A percentile compares a stretch with the other conserved stretches of the same genome.
Conservation (phyloP, 2,113 vertebrate species). For the Bombycilla garrulus region DNA sequence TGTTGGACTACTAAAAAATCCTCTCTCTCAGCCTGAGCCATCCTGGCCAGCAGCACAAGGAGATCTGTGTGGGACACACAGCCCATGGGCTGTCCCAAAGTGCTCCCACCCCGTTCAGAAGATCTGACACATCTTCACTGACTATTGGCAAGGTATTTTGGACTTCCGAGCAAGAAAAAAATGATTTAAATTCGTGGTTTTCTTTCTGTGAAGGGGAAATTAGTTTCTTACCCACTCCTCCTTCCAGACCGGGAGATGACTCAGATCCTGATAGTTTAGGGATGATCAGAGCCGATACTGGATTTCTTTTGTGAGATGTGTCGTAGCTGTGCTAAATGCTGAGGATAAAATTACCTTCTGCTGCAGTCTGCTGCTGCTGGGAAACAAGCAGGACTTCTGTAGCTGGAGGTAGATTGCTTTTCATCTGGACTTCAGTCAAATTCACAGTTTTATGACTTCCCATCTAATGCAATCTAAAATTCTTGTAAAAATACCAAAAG, state of each 20-base stretch:
- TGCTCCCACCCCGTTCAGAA: not conserved
- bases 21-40: not conserved
- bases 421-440: not conserved
- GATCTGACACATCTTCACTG: rapidly evolving
- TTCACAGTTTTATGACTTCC: not conserved
- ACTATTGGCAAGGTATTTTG: not conserved
- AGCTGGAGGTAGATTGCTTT: not conserved
- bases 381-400: not conserved
- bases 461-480: not conserved
- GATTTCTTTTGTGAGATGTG: not conserved
- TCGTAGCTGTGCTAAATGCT: not conserved
- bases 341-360: slow-evolving; percentile 22
- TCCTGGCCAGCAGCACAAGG: rapidly evolving
- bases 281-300: not conserved
- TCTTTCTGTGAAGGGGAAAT: not conserved
- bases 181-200: not conserved
- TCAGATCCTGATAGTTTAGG: not conserved
- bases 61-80: not conserved
- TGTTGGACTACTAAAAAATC: not conserved
- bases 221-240: not conserved
- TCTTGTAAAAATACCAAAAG: not conserved
- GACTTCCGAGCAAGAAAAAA: not conserved
- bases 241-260: not conserved
- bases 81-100: not conserved
- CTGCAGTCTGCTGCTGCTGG: not conserved